Evolutionary conservation across 2,113 vertebrate species (phyloP).

Genomic region (Muntiacus reevesi): DNA sequence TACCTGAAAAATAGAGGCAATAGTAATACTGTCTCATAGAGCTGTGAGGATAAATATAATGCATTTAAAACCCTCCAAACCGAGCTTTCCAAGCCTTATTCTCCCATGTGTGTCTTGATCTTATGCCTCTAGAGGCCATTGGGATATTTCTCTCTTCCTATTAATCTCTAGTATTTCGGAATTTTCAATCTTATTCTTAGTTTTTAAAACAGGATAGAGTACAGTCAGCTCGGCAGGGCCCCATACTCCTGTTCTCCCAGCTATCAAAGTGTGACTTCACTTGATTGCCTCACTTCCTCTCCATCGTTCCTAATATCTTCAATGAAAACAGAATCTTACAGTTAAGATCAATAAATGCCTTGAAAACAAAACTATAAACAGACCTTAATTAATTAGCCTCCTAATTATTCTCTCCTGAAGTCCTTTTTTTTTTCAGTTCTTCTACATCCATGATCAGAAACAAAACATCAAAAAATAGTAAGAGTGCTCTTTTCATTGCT

Average conservation of each 20-base stretch:
- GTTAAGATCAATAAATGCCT: neutral
- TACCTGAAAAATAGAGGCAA: neutral
- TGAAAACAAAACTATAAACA: constrained; percentile 13
- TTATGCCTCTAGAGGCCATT: neutral
- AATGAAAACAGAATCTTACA: constrained; percentile 25
- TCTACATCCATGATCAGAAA: constrained; percentile 42
- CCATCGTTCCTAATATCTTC: neutral
- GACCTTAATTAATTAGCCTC: constrained; percentile 31
- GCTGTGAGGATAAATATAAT: neutral
- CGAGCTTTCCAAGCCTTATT: neutral
- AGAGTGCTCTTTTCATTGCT: neutral
- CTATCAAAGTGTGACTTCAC: accelerated
- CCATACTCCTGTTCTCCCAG: neutral
- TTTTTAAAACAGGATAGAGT: neutral
- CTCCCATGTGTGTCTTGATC: neutral
- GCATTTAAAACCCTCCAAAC: neutral
- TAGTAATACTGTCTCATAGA: neutral
- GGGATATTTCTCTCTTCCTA: neutral
- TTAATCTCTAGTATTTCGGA: neutral
- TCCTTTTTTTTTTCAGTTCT: neutral
- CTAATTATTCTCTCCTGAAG: constrained; percentile 36
- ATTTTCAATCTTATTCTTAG: neutral
- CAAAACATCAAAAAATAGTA: constrained; percentile 31
- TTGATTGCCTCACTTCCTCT: neutral
- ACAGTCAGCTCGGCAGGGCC: too few species aligned